Base-by-base conservation (phyloP, 2,113 vertebrate genomes). In the Sceloporus undulatus region DNA sequence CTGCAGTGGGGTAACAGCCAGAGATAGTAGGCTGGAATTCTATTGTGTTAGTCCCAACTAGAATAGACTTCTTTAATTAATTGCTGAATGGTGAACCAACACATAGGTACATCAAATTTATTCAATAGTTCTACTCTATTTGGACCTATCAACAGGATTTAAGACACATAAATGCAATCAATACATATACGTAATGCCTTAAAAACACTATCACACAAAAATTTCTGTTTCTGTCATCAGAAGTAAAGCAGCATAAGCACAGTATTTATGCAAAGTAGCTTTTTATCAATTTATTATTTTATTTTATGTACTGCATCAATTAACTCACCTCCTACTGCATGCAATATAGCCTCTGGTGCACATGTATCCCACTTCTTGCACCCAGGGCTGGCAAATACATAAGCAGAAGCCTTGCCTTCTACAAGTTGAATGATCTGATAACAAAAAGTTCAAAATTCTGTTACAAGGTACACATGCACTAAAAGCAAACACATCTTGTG, bases 361-460 rank as follows among this genome's bases (percentile, higher is more conserved):
- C 99, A 99, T 0, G 99, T 99, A 90, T 99, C 99, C 99, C 99
- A 99, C 90, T 99, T 99, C 92, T 99, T 99, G 95, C 98, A 98
- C 1, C 99, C 99, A 40, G 97, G 98, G 94, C 99, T 99, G 23
- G 99, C 99, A 93, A 99, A 99, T 25, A 99, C 97, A 27, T 99
- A 99, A 18, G 98, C 99, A 34, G 99, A 99, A 48, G 99, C 99
- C 83, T 98, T 98, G 68, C 99, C 99, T 95, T 99, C 99, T 90
- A 99, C 96, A 25, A 99, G 98, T 82, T 99, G 98, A 93, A 99
- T 98, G 84, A 99, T 97, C 99, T 99, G 93, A 85, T 89, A 34
- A 92, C 3, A 38, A 85, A 91, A 0, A 84, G 77, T 94, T 38
- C 34, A 40, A 34, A 75, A 21, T 38, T 42, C 3, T 66, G 16